These are phyloP conservation scores for Lithophane semibrunnea DNA, from an alignment of 2,888 invertebrate species.

Conservation along the genomic window DNA sequence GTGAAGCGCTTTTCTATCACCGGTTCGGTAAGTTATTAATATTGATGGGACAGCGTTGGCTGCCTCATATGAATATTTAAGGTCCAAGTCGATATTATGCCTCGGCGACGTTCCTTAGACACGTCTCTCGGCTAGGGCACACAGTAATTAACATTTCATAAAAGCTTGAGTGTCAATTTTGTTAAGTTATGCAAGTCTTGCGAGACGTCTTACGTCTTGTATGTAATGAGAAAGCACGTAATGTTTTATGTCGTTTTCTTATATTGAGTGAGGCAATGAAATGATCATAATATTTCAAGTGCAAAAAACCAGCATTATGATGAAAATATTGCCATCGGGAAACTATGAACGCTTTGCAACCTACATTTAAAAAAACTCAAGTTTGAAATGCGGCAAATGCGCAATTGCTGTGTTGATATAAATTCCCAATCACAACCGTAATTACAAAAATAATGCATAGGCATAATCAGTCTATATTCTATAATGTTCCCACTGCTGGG, in stretches of 20 bases:
- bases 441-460: too few relatives aligned
- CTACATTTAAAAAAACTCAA: background rate
- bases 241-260: slow-evolving; percentile 26
- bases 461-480: too few relatives aligned
- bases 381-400: background rate
- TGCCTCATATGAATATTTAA: slow-evolving; percentile 83
- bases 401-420: background rate
- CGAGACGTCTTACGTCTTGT: slow-evolving; percentile 27
- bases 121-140: slow-evolving; percentile 65
- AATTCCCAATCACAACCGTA: too few relatives aligned
- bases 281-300: background rate
- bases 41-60: slow-evolving; percentile 80
- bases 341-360: background rate
- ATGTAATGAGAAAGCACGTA: slow-evolving; percentile 25
- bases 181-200: slow-evolving; percentile 57
- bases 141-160: slow-evolving; percentile 67
- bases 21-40: slow-evolving; percentile 79
- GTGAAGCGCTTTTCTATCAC: slow-evolving; percentile 79
- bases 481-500: too few relatives aligned
- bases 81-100: slow-evolving; percentile 75
- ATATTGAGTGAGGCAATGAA: background rate
- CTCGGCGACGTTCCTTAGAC: slow-evolving; percentile 71
- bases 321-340: background rate
- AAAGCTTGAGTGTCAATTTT: slow-evolving; percentile 47
- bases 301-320: background rate